Conservation (phyloP, 1,140 invertebrate genomes). For the Luehdorfia chinensis region DNA sequence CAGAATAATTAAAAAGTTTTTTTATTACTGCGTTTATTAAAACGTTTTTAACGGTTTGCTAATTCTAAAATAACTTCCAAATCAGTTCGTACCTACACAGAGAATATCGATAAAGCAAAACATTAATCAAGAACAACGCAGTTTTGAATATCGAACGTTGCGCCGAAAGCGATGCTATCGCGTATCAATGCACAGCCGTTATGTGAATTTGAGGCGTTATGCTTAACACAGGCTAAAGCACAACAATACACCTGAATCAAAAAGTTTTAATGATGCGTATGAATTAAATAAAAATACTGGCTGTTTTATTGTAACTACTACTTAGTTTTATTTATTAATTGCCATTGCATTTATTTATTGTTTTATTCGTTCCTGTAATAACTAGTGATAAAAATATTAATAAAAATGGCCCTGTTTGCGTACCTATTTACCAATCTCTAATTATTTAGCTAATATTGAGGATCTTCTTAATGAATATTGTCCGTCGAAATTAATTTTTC, state of each 20-base stretch:
- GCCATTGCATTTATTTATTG: too few species aligned
- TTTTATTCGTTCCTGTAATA: too few species aligned
- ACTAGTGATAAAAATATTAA: too few species aligned
- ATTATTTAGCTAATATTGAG: too few species aligned
- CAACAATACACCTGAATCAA: constrained; percentile 9
- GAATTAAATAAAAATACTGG: constrained; percentile 12
- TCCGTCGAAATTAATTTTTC: too few species aligned
- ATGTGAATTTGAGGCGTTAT: constrained; percentile 35
- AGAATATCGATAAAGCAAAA: constrained; percentile 45
- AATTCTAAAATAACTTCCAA: constrained; percentile 22
- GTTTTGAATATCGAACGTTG: constrained; percentile 64
- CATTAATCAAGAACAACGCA: constrained; percentile 67
- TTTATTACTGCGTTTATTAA: too few species aligned
- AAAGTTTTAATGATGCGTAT: neutral
- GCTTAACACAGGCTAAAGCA: constrained; percentile 9
- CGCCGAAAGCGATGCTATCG: constrained; percentile 54
- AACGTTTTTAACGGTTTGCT: too few species aligned
- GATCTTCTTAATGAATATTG: too few species aligned
- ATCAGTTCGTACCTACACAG: constrained; percentile 33
- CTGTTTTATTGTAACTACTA: neutral
- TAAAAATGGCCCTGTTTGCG: too few species aligned
- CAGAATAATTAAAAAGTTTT: too few species aligned
- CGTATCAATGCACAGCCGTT: constrained; percentile 44
- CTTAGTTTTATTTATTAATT: constrained; percentile 1
- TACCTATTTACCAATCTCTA: too few species aligned